Percentiles rank a stretch among this genome's conserved stretches.
phyloP scores from a whole-genome alignment of 1,140 invertebrate species.

The Drosophila erecta region DNA sequence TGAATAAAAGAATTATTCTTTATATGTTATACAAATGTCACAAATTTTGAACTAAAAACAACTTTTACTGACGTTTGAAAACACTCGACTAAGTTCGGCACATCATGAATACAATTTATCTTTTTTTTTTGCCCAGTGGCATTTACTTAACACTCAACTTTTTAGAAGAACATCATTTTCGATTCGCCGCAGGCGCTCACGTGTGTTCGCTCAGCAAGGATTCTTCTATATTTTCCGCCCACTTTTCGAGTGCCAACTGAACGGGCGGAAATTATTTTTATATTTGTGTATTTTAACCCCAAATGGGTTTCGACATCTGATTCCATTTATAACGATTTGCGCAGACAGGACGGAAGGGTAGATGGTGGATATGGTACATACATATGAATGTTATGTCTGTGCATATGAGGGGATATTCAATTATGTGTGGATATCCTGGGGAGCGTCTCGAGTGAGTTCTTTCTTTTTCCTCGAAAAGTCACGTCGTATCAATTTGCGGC shows the following conservation, averaged over 20 bases:
- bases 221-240: constrained; percentile 21
- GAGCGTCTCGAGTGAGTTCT: constrained; percentile 70
- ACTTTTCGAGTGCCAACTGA: constrained; percentile 4
- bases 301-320: constrained; percentile 59
- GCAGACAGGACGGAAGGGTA: constrained; percentile 9
- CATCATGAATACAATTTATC: background rate
- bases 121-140: constrained; percentile 6
- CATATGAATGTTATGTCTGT: constrained; percentile 1
- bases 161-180: constrained; percentile 12
- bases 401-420: constrained; percentile 62
- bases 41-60: background rate
- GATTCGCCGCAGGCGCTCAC: constrained; percentile 57
- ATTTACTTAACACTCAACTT: constrained; percentile 1
- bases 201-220: constrained; percentile 61
- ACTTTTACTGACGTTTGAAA: too few species aligned
- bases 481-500: constrained; percentile 80
- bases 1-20: too few species aligned
- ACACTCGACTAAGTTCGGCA: too few species aligned
- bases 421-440: constrained; percentile 53
- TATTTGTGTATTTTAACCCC: constrained; percentile 73
- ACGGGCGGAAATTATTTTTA: constrained; percentile 72
- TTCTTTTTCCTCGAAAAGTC: constrained; percentile 76
- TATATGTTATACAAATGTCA: too few species aligned
- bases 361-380: background rate
- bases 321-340: constrained; percentile 63